Conservation (phyloP, 1,140 invertebrate genomes). For the Brachionus rubens region DNA sequence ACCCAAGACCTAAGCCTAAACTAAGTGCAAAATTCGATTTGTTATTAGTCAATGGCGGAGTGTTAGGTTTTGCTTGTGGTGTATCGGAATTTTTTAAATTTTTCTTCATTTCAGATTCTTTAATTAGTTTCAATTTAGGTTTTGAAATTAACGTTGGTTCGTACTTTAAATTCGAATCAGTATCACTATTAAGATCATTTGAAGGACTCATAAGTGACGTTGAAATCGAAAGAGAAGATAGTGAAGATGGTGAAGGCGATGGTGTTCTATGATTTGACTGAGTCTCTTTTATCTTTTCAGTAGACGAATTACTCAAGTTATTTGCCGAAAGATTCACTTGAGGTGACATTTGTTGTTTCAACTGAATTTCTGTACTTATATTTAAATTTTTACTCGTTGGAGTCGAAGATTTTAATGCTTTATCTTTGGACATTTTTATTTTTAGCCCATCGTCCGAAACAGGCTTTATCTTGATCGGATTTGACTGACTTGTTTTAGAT, state of each 20-base stretch:
- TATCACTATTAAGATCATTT: constrained; percentile 4
- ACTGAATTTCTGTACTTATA: constrained; percentile 16
- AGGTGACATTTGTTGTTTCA: constrained; percentile 26
- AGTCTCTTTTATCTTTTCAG: neutral
- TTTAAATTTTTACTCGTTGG: neutral
- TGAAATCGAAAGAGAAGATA: neutral
- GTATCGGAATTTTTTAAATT: neutral
- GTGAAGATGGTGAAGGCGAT: neutral
- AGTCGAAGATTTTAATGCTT: constrained; percentile 1
- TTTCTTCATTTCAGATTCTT: constrained; percentile 20
- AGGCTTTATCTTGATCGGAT: neutral
- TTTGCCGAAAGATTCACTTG: neutral
- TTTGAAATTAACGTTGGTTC: neutral
- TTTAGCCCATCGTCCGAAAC: neutral
- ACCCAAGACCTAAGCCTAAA: neutral
- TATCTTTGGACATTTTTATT: constrained; percentile 15
- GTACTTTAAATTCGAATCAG: constrained; percentile 6
- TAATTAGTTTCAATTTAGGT: neutral
- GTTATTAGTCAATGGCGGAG: neutral
- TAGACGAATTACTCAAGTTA: constrained; percentile 16
- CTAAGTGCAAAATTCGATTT: neutral
- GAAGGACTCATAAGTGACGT: neutral
- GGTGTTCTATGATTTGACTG: neutral
- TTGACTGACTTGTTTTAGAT: neutral
- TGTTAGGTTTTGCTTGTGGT: neutral